A percentile compares a stretch with the other conserved stretches of the same genome.
Conservation (phyloP, 2,888 invertebrate species). For the Emesis furor region DNA sequence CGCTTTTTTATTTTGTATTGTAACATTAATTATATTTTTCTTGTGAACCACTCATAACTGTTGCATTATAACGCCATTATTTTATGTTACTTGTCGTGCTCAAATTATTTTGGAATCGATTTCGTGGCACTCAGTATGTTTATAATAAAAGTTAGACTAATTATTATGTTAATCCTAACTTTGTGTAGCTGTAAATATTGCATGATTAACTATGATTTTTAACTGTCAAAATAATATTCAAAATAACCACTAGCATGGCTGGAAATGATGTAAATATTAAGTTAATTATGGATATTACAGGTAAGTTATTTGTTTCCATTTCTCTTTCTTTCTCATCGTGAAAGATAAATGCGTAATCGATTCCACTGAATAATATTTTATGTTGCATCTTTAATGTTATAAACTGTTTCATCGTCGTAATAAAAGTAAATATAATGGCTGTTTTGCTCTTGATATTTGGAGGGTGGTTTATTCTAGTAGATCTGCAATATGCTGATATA, state of each 20-base stretch:
- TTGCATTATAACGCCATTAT: slow-evolving; percentile 48
- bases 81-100: slow-evolving; percentile 48
- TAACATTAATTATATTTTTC: neutral
- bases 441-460: slow-evolving; percentile 87
- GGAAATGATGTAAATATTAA: slow-evolving; percentile 23
- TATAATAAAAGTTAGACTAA: neutral
- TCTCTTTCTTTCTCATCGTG: slow-evolving; percentile 55
- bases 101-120: slow-evolving; percentile 87
- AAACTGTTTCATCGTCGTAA: slow-evolving; percentile 60
- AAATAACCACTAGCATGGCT: neutral
- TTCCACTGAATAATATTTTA: slow-evolving; percentile 85
- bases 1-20: neutral
- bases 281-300: slow-evolving; percentile 79
- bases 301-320: slow-evolving; percentile 83
- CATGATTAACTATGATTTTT: neutral
- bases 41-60: slow-evolving; percentile 56
- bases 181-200: neutral
- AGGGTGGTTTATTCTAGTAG: slow-evolving; percentile 84
- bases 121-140: slow-evolving; percentile 75
- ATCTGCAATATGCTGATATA: slow-evolving; percentile 42
- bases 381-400: slow-evolving; percentile 79
- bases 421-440: slow-evolving; percentile 43
- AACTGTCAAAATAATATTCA: neutral
- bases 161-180: neutral
- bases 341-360: slow-evolving; percentile 85